Evolutionary conservation across 2,113 vertebrate species (phyloP), one percentile per base, ranked within the genome.

Genomic region (Pedionomus torquatus): DNA sequence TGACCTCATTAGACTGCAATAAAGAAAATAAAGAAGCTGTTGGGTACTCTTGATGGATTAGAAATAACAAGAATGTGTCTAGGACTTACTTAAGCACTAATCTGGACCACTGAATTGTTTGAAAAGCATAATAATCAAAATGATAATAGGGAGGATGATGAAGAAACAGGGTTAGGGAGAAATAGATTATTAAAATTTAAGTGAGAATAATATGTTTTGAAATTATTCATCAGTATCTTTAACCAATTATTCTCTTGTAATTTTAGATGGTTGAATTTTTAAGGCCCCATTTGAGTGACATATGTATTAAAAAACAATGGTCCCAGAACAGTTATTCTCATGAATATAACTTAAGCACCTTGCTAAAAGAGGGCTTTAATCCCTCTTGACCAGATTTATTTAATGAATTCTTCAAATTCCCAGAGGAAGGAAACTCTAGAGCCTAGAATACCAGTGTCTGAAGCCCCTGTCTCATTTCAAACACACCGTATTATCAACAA

Each of bases 1-100:
- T 95, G 63, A 95, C 95, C 96, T 95, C 86, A 88, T 84, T 94
- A 96, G 83, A 94, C 51, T 79, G 48, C 93, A 91, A 75, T 43
- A 94, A 97, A 92, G 79, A 93, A 96, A 92, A 80, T 74, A 75
- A 82, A 80, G 49, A 61, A 95, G 74, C 75, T 96, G 82, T 33
- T 89, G 46, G 60, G 61, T 77, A 77, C 66, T 90, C 76, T 92
- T 83, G 92, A 80, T 54, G 54, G 89, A 94, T 97, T 96, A 94
- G 83, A 95, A 95, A 88, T 75, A 95, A 88, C 87, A 92, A 83
- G 83, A 97, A 94, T 65, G 93, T 92, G 57, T 86, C 93, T 65
- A 83, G 44, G 82, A 75, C 52, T 88, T 52, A 83, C 37, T 69
- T 92, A 89, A 91, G 63, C 76, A 89, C 76, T 86, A 76, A 84